Percentiles rank a stretch among this genome's conserved stretches.
Evolutionary conservation across 2,797 vertebrate species (phyloP).

Genomic region (Ptychobarbus kaznakovi): DNA sequence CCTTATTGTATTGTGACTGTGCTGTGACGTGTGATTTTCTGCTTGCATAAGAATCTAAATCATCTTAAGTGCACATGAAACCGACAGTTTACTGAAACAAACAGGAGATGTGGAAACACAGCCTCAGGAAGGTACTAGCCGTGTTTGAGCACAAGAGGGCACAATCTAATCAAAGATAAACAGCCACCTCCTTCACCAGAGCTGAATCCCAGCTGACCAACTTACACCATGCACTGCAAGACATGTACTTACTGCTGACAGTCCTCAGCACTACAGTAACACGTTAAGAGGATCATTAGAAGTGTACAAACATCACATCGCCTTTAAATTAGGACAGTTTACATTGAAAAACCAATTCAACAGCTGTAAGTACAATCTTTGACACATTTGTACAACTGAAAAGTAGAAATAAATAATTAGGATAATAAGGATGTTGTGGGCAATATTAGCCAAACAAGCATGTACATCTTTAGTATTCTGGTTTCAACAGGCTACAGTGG

Average conservation of each 20-base stretch:
- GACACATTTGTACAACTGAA: neutral
- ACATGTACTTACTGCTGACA: neutral
- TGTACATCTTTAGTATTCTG: too few species aligned
- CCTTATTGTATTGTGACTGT: neutral
- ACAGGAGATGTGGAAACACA: neutral
- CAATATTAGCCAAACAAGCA: neutral
- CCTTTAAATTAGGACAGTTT: neutral
- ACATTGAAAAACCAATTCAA: neutral
- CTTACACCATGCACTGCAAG: too few species aligned
- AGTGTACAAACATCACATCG: neutral
- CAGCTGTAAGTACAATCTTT: neutral
- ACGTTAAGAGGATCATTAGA: neutral
- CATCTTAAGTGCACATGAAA: neutral
- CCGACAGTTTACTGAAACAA: neutral
- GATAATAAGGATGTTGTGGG: neutral
- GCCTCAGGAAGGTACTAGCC: neutral
- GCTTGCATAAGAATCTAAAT: neutral
- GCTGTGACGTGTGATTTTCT: neutral
- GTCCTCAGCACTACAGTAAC: too few species aligned
- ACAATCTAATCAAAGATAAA: conserved; percentile 15
- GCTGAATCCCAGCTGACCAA: neutral
- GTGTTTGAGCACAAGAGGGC: conserved; percentile 5
- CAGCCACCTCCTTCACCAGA: too few species aligned
- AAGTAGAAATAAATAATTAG: neutral
- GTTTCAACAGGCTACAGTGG: neutral